Evolutionary conservation across 1,140 invertebrate genomes (phyloP).

Genomic region (Anastatus disparis): DNA sequence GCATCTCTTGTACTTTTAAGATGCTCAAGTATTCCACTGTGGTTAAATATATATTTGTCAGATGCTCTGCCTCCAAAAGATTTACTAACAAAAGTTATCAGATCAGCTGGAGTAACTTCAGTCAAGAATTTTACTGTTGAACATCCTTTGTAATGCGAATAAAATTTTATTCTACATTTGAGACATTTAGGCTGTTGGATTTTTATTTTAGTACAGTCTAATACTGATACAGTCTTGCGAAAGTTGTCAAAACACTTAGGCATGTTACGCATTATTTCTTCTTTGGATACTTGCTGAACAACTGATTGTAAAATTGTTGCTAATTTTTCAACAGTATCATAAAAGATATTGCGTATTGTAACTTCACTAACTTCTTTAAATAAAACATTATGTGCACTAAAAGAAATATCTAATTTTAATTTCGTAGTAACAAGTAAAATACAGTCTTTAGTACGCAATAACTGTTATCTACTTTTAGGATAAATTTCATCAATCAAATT

Average conservation of each 20-base stretch:
- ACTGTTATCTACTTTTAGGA: no score
- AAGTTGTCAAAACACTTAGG: slow-evolving; percentile 36
- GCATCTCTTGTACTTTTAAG: slow-evolving; percentile 21
- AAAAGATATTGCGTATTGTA: not conserved
- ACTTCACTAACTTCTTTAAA: not conserved
- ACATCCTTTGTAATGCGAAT: slow-evolving; percentile 52
- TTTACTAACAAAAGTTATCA: slow-evolving; percentile 41
- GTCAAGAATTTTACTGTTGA: slow-evolving; percentile 54
- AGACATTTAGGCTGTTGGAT: slow-evolving; percentile 44
- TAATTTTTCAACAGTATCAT: slow-evolving; percentile 3
- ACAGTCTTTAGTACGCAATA: not conserved
- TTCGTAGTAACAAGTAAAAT: slow-evolving; percentile 11
- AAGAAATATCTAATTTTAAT: slow-evolving; percentile 21
- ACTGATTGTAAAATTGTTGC: not conserved
- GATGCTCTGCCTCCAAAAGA: slow-evolving; percentile 38
- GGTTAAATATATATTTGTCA: slow-evolving; percentile 47
- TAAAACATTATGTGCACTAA: not conserved
- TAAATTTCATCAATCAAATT: no score
- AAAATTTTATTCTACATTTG: slow-evolving; percentile 45
- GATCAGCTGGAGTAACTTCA: slow-evolving; percentile 45
- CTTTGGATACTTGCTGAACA: slow-evolving; percentile 4
- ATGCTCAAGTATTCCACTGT: slow-evolving; percentile 44
- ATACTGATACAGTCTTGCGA: slow-evolving; percentile 22
- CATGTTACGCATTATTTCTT: slow-evolving; percentile 32
- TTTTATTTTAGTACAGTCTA: slow-evolving; percentile 48